A percentile compares a stretch with the other conserved stretches of the same genome.
Evolutionary conservation across 1,140 invertebrate genomes (phyloP).

Genomic region (Drosophila sp.): DNA sequence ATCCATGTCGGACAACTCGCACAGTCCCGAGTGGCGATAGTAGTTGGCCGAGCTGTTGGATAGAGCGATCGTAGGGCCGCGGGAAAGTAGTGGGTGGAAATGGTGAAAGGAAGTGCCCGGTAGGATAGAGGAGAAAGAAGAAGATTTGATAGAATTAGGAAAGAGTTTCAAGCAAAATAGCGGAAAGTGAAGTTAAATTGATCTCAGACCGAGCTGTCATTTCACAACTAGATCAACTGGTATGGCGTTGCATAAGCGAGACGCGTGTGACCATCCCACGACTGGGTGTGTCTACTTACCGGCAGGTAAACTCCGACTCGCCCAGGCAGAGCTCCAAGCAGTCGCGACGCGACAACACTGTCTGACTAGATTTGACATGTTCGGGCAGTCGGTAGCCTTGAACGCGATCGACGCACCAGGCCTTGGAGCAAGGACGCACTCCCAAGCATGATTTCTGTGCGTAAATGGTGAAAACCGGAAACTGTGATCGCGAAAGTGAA

Average conservation of each 20-base stretch:
- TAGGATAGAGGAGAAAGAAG: slow-evolving; percentile 36
- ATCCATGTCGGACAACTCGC: slow-evolving; percentile 95
- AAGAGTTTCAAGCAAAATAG: slow-evolving; percentile 22
- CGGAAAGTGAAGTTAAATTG: background rate
- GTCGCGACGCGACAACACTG: slow-evolving; percentile 90
- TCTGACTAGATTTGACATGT: slow-evolving; percentile 89
- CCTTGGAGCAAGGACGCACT: slow-evolving; percentile 92
- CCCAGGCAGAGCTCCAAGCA: slow-evolving; percentile 94
- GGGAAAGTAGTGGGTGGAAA: slow-evolving; percentile 37
- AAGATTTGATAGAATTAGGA: slow-evolving; percentile 47
- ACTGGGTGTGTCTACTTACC: slow-evolving; percentile 85
- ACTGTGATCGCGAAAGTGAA: slow-evolving; percentile 94
- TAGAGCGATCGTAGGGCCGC: slow-evolving; percentile 68
- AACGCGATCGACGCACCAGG: slow-evolving; percentile 96
- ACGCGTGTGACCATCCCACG: background rate
- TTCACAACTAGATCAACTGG: slow-evolving; percentile 50
- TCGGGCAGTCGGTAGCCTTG: slow-evolving; percentile 91
- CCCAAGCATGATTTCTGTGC: slow-evolving; percentile 96
- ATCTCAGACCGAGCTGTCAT: slow-evolving; percentile 3
- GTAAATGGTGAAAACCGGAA: slow-evolving; percentile 97
- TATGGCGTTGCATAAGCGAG: slow-evolving; percentile 16
- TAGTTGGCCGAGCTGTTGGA: slow-evolving; percentile 93
- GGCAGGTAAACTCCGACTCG: slow-evolving; percentile 94
- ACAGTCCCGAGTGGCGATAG: slow-evolving; percentile 92
- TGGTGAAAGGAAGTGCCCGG: slow-evolving; percentile 20